These are phyloP conservation scores for Masnerella sp. DNA, from an alignment of 2,888 invertebrate species.

Conservation along the genomic window DNA sequence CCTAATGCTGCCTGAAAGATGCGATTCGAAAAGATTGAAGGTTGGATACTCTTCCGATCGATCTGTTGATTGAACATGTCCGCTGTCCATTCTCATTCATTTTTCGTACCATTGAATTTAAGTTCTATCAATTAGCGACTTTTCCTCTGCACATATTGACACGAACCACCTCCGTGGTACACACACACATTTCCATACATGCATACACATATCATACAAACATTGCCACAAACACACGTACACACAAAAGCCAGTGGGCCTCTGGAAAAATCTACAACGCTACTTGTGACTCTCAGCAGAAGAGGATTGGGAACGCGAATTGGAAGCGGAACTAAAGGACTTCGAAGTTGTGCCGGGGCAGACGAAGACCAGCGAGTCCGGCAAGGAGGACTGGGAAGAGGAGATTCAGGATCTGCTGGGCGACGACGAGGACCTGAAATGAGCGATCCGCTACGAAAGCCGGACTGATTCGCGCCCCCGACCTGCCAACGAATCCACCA, in stretches of 20 bases:
- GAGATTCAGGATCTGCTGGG: conserved; percentile 85
- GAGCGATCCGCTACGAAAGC: too few relatives aligned
- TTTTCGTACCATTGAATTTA: conserved; percentile 52
- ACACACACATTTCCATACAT: conserved; percentile 15
- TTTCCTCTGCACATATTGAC: conserved; percentile 59
- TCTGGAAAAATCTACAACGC: conserved; percentile 74
- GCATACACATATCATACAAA: conserved; percentile 33
- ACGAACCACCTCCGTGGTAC: conserved; percentile 26
- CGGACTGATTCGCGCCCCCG: not conserved
- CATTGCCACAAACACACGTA: conserved; percentile 50
- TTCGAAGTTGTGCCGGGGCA: conserved; percentile 90
- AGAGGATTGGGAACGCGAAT: conserved; percentile 97
- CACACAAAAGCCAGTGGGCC: conserved; percentile 67
- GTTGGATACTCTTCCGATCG: conserved; percentile 13
- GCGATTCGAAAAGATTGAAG: not conserved
- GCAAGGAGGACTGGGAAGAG: conserved; percentile 83
- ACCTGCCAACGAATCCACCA: conserved; percentile 9
- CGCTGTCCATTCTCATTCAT: conserved; percentile 35
- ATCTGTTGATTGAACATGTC: conserved; percentile 15
- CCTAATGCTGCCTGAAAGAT: too few relatives aligned
- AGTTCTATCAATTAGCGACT: conserved; percentile 58
- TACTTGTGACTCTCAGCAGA: conserved; percentile 79
- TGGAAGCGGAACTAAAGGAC: conserved; percentile 96
- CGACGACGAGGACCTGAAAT: conserved; percentile 82
- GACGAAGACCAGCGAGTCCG: conserved; percentile 61